Percentiles rank a stretch among this genome's conserved stretches.
These are phyloP conservation scores for Drosophila siamana DNA, from an alignment of 2,888 invertebrate species.

Conservation along the genomic window DNA sequence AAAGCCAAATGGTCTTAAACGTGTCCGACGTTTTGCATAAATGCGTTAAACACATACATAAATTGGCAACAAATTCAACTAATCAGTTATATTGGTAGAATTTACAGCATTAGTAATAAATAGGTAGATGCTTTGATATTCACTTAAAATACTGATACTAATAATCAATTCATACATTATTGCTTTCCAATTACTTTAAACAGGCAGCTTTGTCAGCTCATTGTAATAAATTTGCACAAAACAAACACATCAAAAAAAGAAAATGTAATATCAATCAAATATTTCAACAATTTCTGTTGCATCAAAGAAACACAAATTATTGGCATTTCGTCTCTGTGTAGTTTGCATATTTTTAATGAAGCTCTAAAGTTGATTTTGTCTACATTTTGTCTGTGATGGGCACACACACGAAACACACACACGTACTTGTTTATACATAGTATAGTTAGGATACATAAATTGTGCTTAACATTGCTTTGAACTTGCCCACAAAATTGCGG, in stretches of 20 bases:
- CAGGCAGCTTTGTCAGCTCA: background rate
- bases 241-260: background rate
- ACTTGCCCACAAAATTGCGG: slow-evolving; percentile 45
- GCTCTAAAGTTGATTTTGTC: slow-evolving; percentile 31
- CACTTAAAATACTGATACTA: too few relatives aligned
- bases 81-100: too few relatives aligned
- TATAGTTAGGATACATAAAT: slow-evolving; percentile 47
- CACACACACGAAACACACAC: background rate
- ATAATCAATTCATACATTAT: too few relatives aligned
- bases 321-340: background rate
- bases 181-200: background rate
- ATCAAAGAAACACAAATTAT: slow-evolving; percentile 15
- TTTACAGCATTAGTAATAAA: too few relatives aligned
- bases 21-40: background rate
- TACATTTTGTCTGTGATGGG: slow-evolving; percentile 18
- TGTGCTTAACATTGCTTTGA: slow-evolving; percentile 50
- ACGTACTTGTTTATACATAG: slow-evolving; percentile 12
- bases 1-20: slow-evolving; percentile 3
- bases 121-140: too few relatives aligned
- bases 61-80: too few relatives aligned
- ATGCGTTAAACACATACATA: background rate
- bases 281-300: slow-evolving; percentile 13
- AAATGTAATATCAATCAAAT: slow-evolving; percentile 17
- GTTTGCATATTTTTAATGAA: slow-evolving; percentile 51
- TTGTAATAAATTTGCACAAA: slow-evolving; percentile 1